A percentile compares a stretch with the other conserved stretches of the same genome.
Conservation (phyloP, 2,113 vertebrate genomes). For the Mesoclemmys tuberculata region DNA sequence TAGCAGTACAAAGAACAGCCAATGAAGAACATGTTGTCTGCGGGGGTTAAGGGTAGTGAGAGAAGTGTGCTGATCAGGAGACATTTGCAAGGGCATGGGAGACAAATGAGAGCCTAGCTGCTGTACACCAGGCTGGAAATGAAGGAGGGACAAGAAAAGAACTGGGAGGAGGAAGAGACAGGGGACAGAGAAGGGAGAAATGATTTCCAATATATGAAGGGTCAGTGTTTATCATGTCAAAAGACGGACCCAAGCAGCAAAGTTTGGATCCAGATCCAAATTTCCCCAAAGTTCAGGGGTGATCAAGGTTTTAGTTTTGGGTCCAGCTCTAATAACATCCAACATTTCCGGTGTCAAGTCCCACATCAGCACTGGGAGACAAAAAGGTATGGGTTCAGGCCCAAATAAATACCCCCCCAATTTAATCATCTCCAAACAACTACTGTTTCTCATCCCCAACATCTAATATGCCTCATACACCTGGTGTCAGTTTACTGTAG, state of each 20-base stretch:
- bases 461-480: background rate
- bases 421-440: background rate
- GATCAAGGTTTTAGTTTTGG: background rate
- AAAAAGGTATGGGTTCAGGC: background rate
- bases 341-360: background rate
- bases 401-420: background rate
- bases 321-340: background rate
- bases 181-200: background rate
- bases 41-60: background rate
- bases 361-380: background rate
- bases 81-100: background rate
- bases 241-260: background rate
- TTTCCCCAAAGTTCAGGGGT: background rate
- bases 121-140: background rate
- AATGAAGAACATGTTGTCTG: background rate
- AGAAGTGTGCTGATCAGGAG: background rate
- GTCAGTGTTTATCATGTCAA: background rate
- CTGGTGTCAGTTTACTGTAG: background rate
- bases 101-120: background rate
- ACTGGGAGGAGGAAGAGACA: accelerated
- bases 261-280: background rate
- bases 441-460: background rate
- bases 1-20: background rate
- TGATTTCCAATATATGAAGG: background rate
- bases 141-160: background rate